Evolutionary conservation across 2,888 invertebrate species (phyloP), one percentile per base, ranked within the genome.

Genomic region (Myopa tessellatipennis): DNA sequence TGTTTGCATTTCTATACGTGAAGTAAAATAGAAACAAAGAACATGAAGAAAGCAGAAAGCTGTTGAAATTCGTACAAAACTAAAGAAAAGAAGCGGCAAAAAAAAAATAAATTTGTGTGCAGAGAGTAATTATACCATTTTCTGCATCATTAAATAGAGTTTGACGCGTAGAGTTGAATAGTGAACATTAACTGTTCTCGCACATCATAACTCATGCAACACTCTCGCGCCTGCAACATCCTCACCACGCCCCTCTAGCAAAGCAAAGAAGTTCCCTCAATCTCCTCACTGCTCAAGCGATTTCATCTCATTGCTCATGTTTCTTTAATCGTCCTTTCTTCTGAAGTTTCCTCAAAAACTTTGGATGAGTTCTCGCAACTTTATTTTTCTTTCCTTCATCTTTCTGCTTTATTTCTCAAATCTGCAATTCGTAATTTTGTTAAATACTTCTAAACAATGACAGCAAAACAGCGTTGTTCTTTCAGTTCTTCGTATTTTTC

Each of bases 61-160:
- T 45, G 12, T 18, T 38, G 55, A 68, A 58, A 50, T 26, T 14
- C 34, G 18, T 6, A 65, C n/a, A 38, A 36, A 65, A 65, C 6
- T 45, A 45, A 69, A 69, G n/a, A 69, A 60, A 12, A 26, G 26
- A 26, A 26, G 26, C 26, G 12, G 40, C 36, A 76, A 14, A 69
- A 40, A 60, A 38, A 16, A 60, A 69, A 26, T 14, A 60, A 36
- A 40, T 40, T 4, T 14, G 38, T n/a, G 7, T 65, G 65, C 12
- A 65, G 70, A 34, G 68, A 68, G 74, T 72, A 77, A 74, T 77
- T 77, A 77, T 60, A 65, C 45, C 71, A 77, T 79, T 79, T 79
- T 77, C 72, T 69, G 75, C 77, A 72, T 79, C 79, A 79, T 79
- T 79, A 79, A 74, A 75, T 69, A 52, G 60, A 75, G 67, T 72